Evolutionary conservation across 2,888 invertebrate genomes (phyloP).

Genomic region (Pogonocherus hispidulus): DNA sequence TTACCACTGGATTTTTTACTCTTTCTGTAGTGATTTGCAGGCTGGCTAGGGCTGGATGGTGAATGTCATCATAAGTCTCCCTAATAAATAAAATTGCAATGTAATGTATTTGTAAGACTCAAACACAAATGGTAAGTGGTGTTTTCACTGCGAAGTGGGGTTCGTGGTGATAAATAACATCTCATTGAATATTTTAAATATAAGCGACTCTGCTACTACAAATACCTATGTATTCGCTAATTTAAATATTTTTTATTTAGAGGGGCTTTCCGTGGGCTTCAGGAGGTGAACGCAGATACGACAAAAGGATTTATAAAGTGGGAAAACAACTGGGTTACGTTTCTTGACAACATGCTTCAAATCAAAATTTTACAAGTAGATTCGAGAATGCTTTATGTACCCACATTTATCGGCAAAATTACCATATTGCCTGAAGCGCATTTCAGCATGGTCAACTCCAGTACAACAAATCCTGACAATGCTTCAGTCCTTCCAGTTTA

Average conservation of each 20-base stretch:
- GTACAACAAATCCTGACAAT: neutral
- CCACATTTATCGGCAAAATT: constrained; percentile 72
- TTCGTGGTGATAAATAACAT: too few species aligned
- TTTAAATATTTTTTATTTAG: constrained; percentile 48
- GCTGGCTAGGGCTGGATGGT: too few species aligned
- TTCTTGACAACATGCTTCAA: constrained; percentile 91
- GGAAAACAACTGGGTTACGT: constrained; percentile 83
- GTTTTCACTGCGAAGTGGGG: too few species aligned
- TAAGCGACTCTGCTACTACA: too few species aligned
- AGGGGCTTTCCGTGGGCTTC: constrained; percentile 54
- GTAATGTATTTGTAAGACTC: too few species aligned
- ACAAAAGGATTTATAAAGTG: constrained; percentile 52
- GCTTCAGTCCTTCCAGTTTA: constrained; percentile 60
- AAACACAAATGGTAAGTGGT: too few species aligned
- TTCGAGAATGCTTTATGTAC: constrained; percentile 79
- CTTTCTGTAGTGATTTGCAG: too few species aligned
- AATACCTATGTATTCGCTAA: too few species aligned
- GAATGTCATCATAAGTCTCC: too few species aligned
- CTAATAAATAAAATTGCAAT: too few species aligned
- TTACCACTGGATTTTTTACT: too few species aligned
- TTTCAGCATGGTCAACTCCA: constrained; percentile 34
- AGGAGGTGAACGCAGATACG: constrained; percentile 49
- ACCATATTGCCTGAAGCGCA: constrained; percentile 68
- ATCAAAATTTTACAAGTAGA: constrained; percentile 78
- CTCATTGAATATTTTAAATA: too few species aligned